Percentiles rank a stretch among this genome's conserved stretches.
Evolutionary conservation across 2,797 vertebrate genomes (phyloP).

Genomic region (Crocodylus rhombifer): DNA sequence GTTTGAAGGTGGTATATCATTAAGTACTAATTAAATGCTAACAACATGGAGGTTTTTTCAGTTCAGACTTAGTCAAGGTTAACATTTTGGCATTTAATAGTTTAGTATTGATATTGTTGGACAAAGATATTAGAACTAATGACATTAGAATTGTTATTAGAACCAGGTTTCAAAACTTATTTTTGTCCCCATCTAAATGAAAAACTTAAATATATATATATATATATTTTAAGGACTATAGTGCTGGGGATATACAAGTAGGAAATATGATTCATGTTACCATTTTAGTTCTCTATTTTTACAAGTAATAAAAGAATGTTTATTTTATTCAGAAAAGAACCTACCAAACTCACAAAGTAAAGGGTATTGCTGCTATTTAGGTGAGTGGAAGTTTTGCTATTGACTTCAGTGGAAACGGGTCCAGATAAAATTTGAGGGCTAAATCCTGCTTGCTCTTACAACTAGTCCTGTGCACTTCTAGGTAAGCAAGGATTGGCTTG

Average conservation of each 20-base stretch:
- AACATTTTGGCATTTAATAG: not conserved
- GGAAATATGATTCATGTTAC: not conserved
- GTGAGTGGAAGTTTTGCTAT: not conserved
- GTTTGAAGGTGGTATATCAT: not conserved
- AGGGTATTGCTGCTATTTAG: not conserved
- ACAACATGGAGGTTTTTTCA: not conserved
- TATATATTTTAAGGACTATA: not conserved
- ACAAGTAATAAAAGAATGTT: not conserved
- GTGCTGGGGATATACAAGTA: not conserved
- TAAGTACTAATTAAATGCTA: not conserved
- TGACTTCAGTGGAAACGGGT: conserved; percentile 14
- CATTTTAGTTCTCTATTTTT: not conserved
- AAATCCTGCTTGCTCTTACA: not conserved
- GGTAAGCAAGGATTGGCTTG: conserved; percentile 6
- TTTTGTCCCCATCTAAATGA: not conserved
- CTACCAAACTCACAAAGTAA: not conserved
- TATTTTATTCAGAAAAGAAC: not conserved
- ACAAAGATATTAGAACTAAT: not conserved
- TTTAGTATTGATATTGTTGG: not conserved
- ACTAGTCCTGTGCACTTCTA: conserved; percentile 17
- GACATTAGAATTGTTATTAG: not conserved
- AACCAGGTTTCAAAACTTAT: not conserved
- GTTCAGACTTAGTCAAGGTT: not conserved
- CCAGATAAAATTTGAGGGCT: not conserved
- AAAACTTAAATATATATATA: not conserved